Evolutionary conservation across 2,888 invertebrate species (phyloP).

Genomic region (Rotaria socialis): DNA sequence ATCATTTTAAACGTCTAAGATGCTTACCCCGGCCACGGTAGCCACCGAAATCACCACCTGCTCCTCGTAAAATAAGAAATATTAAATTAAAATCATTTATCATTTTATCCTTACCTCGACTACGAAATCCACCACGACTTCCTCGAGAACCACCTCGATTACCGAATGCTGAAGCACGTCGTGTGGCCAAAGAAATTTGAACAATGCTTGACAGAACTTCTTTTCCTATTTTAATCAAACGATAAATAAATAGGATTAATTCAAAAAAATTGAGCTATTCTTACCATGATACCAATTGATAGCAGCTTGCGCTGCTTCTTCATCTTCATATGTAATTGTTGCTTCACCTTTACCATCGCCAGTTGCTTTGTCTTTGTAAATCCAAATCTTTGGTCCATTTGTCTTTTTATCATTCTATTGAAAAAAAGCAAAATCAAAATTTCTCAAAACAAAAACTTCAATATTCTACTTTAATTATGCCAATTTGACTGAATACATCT

Average conservation of each 20-base stretch:
- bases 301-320: slow-evolving; percentile 85
- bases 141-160: not conserved
- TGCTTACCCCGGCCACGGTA: not conserved
- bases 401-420: slow-evolving; percentile 83
- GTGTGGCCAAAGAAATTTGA: slow-evolving; percentile 40
- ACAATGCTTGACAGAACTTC: slow-evolving; percentile 40
- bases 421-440: slow-evolving; percentile 46
- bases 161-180: slow-evolving; percentile 25
- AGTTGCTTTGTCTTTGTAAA: slow-evolving; percentile 90
- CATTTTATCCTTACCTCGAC: not conserved
- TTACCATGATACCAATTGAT: slow-evolving; percentile 82
- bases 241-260: not conserved
- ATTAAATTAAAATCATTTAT: not conserved
- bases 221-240: not conserved
- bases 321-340: slow-evolving; percentile 93
- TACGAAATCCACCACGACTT: slow-evolving; percentile 34
- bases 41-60: slow-evolving; percentile 38
- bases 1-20: too few relatives aligned
- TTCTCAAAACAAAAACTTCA: not conserved
- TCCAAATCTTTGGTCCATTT: slow-evolving; percentile 89
- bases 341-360: slow-evolving; percentile 93
- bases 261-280: not conserved
- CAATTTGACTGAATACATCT: slow-evolving; percentile 86
- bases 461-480: slow-evolving; percentile 79
- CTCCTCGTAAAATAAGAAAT: not conserved